Conservation (phyloP, 2,888 invertebrate species). For the Meiosimyza platycephala region DNA sequence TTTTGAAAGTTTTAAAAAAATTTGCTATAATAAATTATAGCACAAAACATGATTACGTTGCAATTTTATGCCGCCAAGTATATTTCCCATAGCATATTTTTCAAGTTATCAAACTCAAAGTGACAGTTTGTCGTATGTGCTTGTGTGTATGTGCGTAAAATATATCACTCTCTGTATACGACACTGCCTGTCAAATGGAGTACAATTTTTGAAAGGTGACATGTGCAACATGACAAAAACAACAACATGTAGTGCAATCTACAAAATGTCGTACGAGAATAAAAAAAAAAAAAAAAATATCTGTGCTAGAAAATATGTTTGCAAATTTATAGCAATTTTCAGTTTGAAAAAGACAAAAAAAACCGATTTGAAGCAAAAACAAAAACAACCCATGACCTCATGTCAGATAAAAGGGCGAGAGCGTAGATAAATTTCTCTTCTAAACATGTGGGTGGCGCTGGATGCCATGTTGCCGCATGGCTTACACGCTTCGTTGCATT, state of each 20-base stretch:
- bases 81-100: background rate
- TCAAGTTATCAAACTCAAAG: background rate
- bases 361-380: slow-evolving; percentile 15
- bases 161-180: slow-evolving; percentile 22
- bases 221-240: slow-evolving; percentile 32
- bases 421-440: background rate
- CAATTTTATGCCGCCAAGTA: background rate
- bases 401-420: background rate
- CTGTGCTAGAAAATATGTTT: slow-evolving; percentile 19
- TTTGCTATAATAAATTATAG: background rate
- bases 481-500: slow-evolving; percentile 26
- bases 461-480: slow-evolving; percentile 27
- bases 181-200: slow-evolving; percentile 29
- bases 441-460: slow-evolving; percentile 1
- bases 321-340: slow-evolving; percentile 32
- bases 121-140: background rate
- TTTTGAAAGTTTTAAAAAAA: background rate
- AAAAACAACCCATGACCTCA: slow-evolving; percentile 5
- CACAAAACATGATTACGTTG: background rate
- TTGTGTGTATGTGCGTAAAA: slow-evolving; percentile 8
- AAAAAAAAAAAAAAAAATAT: background rate
- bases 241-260: slow-evolving; percentile 8
- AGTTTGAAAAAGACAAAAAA: slow-evolving; percentile 1
- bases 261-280: too few species aligned
- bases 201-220: slow-evolving; percentile 37